Base-by-base conservation (phyloP, 2,797 vertebrate species). In the Menidia menidia region DNA sequence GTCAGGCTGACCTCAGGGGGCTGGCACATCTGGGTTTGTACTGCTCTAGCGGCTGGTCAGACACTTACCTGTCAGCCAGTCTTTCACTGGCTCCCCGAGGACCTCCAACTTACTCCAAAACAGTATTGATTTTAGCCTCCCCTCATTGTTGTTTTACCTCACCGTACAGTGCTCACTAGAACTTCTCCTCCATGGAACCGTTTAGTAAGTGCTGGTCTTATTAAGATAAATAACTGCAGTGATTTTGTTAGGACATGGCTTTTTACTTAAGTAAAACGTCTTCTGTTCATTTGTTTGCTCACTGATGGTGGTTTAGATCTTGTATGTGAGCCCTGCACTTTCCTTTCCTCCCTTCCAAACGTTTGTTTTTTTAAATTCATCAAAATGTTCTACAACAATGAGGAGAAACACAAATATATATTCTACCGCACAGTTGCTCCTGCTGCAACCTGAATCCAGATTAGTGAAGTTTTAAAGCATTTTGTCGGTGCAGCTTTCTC, bases 61-160 rank as follows among this genome's bases (percentile, higher is more conserved):
- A 88, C 79, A 77, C 68, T 81, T 74, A 84, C 87, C 86, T 89
- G 84, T 88, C 90, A 91, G 85, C 74, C 62, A 83, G 86, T 89
- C 87, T 89, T 83, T 90, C 85, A 88, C 73, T 62, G 59, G 53
- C 39, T 90, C 89, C 85, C 87, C 14, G 3, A 69, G 82, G 90
- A 87, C 57, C 48, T 79, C 71, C 35, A 12, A 64, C 84, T 80
- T 81, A 83, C 78, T 86, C 85, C 72, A 82, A 81, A 86, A 82
- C 78, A 77, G 64, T 82, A 92, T 92, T 4, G 90, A 92, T 92
- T 87, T 78, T 71, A 87, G 74, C 68, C 82, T 85, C 73, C 75
- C 75, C 76, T 84, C 71, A 15, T 54, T 84, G 80, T 86, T 88
- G 78, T 91, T 91, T 91, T 89, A 83, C 84, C 80, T 66, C 73